A percentile compares a stretch with the other conserved stretches of the same genome.
Conservation (phyloP, 2,113 vertebrate genomes). For the Cheirogaleus medius region DNA sequence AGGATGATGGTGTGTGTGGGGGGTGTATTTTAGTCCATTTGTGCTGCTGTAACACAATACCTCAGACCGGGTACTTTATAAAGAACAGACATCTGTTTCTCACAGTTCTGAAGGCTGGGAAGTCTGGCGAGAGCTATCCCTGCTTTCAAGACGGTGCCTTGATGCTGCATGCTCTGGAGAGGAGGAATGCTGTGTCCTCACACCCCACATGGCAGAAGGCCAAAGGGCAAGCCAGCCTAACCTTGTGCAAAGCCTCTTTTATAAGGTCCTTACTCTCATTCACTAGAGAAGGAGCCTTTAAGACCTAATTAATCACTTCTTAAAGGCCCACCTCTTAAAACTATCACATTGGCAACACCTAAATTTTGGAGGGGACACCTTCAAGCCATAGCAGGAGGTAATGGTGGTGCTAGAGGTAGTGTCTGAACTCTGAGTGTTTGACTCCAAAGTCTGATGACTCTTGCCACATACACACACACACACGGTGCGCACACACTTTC, state of each 20-base stretch:
- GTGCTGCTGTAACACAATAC: background rate
- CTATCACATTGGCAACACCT: background rate
- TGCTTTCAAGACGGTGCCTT: background rate
- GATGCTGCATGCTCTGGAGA: background rate
- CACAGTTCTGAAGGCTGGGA: background rate
- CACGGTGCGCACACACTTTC: background rate
- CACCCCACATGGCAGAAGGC: too few relatives aligned
- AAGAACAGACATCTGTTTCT: background rate
- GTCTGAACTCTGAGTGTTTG: background rate
- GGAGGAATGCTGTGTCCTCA: background rate
- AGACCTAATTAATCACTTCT: background rate
- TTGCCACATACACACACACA: background rate
- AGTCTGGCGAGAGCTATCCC: background rate
- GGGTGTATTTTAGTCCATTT: background rate
- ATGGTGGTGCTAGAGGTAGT: background rate
- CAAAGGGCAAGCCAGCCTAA: background rate
- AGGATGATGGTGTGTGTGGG: background rate
- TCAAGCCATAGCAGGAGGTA: background rate
- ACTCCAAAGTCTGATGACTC: background rate
- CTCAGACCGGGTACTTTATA: background rate
- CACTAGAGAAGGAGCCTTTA: background rate
- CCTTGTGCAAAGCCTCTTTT: background rate
- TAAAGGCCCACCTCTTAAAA: background rate
- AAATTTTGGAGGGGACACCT: background rate
- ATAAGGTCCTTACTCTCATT: background rate